These are phyloP conservation scores for Spodoptera littoralis DNA, from an alignment of 2,888 invertebrate species.

Conservation along the genomic window DNA sequence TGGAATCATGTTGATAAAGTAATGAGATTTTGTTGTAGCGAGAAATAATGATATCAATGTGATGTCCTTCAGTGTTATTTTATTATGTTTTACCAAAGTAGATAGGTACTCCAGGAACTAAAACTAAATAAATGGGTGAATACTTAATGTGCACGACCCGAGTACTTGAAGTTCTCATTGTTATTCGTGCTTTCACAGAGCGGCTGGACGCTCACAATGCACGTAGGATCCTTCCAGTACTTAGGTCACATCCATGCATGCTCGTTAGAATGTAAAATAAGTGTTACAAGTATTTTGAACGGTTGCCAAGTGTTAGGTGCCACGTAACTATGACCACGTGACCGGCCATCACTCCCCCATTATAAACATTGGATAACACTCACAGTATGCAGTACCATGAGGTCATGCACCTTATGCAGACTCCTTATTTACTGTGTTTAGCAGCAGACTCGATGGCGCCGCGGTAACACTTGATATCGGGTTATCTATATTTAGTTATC, in stretches of 20 bases:
- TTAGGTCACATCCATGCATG: conserved; percentile 74
- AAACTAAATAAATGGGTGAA: conserved; percentile 15
- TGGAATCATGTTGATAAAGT: conserved; percentile 33
- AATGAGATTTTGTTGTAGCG: conserved; percentile 28
- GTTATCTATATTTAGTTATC: conserved; percentile 78
- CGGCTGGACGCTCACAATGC: conserved; percentile 62
- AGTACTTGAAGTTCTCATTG: conserved; percentile 58
- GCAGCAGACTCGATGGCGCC: conserved; percentile 78
- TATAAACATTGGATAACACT: conserved; percentile 81
- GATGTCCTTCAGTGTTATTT: conserved; percentile 8
- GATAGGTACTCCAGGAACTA: conserved; percentile 22
- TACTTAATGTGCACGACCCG: conserved; percentile 30
- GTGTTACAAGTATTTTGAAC: conserved; percentile 77
- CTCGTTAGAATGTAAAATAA: conserved; percentile 78
- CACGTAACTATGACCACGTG: conserved; percentile 75
- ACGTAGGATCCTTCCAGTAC: conserved; percentile 73
- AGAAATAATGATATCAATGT: conserved; percentile 13
- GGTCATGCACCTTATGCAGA: conserved; percentile 79
- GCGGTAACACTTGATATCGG: conserved; percentile 68
- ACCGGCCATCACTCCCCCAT: conserved; percentile 70
- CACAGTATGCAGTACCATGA: conserved; percentile 68
- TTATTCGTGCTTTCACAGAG: conserved; percentile 64
- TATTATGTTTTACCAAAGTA: conserved; percentile 6
- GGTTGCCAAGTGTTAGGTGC: conserved; percentile 76
- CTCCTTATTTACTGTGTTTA: conserved; percentile 66